These are phyloP conservation scores for Bombus haemorrhoidalis DNA, from an alignment of 1,140 invertebrate species.

Conservation along the genomic window DNA sequence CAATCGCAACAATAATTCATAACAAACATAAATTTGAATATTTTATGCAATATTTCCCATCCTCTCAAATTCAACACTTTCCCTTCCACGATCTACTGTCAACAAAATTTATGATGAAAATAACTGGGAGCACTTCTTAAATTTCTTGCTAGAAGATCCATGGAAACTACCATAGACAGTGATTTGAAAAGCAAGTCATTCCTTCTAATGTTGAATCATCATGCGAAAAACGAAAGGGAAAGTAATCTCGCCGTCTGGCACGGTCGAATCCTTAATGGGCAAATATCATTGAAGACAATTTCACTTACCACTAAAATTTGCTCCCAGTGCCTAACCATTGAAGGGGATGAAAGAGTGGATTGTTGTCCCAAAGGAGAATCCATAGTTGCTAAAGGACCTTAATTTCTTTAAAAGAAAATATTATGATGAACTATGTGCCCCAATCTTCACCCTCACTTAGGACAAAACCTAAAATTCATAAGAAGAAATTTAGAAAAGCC, in stretches of 20 bases:
- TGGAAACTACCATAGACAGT: background rate
- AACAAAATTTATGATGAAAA: slow-evolving; percentile 17
- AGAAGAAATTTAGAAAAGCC: slow-evolving; percentile 49
- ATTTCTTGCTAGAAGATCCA: slow-evolving; percentile 14
- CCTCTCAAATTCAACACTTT: slow-evolving; percentile 24
- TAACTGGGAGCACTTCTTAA: slow-evolving; percentile 31
- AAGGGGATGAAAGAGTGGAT: slow-evolving; percentile 49
- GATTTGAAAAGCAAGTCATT: slow-evolving; percentile 7
- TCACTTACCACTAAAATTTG: slow-evolving; percentile 51
- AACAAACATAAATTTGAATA: background rate
- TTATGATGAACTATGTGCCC: slow-evolving; percentile 54
- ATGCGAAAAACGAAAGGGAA: slow-evolving; percentile 39
- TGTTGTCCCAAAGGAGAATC: slow-evolving; percentile 47
- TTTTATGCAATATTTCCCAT: background rate
- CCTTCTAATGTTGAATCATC: slow-evolving; percentile 14
- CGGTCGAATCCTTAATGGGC: slow-evolving; percentile 19
- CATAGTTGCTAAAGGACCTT: slow-evolving; percentile 44
- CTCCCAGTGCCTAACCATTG: slow-evolving; percentile 50
- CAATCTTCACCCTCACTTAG: slow-evolving; percentile 52
- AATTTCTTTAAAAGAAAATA: slow-evolving; percentile 47
- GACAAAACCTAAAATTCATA: slow-evolving; percentile 56
- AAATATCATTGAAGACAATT: slow-evolving; percentile 48
- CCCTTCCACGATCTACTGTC: slow-evolving; percentile 22
- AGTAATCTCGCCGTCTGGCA: slow-evolving; percentile 15
- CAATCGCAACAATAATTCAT: background rate